Conservation (phyloP, 2,113 vertebrate species). For the Rhabdomys dilectus region DNA sequence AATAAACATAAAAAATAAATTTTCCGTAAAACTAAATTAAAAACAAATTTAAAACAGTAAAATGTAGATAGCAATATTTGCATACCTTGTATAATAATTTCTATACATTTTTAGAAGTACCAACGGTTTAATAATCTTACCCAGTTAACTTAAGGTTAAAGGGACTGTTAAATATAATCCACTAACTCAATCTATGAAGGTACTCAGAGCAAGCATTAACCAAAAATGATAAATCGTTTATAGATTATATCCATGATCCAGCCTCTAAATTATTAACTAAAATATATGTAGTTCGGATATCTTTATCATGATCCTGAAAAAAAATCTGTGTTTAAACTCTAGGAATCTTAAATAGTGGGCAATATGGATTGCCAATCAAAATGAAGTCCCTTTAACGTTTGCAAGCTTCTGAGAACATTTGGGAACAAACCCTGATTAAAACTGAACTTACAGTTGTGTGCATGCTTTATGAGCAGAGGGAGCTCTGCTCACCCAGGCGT, state of each 20-base stretch:
- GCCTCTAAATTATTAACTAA: slow-evolving; percentile 96
- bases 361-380: slow-evolving; percentile 96
- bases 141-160: slow-evolving; percentile 99
- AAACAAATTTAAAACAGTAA: slow-evolving; percentile 95
- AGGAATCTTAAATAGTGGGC: slow-evolving; percentile 96
- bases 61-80: slow-evolving; percentile 96
- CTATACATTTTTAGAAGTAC: slow-evolving; percentile 94
- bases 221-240: slow-evolving; percentile 96
- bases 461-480: slow-evolving; percentile 95
- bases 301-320: slow-evolving; percentile 93
- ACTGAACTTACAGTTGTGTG: slow-evolving; percentile 94
- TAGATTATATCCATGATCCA: slow-evolving; percentile 92
- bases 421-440: slow-evolving; percentile 93
- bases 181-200: slow-evolving; percentile 95
- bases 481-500: slow-evolving; percentile 89
- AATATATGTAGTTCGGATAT: slow-evolving; percentile 90
- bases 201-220: slow-evolving; percentile 94
- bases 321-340: slow-evolving; percentile 94
- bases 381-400: slow-evolving; percentile 99
- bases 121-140: slow-evolving; percentile 96
- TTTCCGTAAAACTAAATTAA: slow-evolving; percentile 98
- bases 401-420: slow-evolving; percentile 94
- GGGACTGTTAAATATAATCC: slow-evolving; percentile 99
- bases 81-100: slow-evolving; percentile 97
- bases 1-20: slow-evolving; percentile 99